Base-by-base conservation (phyloP, 1,140 invertebrate species). In the Pogonomyrmex barbatus region DNA sequence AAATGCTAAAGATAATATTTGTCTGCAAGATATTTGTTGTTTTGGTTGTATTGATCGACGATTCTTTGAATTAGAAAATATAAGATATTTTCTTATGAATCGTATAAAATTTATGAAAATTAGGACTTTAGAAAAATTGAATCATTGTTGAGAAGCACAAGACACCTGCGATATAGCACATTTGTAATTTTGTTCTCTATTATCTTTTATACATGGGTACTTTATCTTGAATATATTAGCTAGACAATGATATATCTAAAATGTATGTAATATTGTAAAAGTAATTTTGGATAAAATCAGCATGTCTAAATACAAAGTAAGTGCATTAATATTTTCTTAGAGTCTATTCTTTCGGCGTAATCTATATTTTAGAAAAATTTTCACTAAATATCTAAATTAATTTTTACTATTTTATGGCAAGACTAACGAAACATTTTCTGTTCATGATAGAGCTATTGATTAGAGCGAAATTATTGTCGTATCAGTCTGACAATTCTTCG, bases 401-500 rank as follows among this genome's bases (percentile, higher is more conserved):
- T n/a, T 47, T 65, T 78, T 52, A 50, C 63, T 30, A 45, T 60
- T 78, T 65, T 47, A 24, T 33, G 4, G n/a, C 24, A 10, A 50
- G 10, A 77, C 9, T 8, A 14, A 36, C 6, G 1, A 5, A 76
- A 76, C 9, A 60, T 76, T 76, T 50, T 65, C 30, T 24, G 12
- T 33, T 63, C 24, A 5, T 42, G 33, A 45, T 12, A n/a, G n/a
- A n/a, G n/a, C n/a, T n/a, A 17, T 14, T 12, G 33, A 56, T 33
- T 63, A 54, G 24, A 45, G 36, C 39, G 33, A 81, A 54, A 81
- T 70, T 39, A 81, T 81, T 70, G 63, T 58, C 50, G 47, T 47
- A n/a, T 68, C 12, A 45, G 39, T 30, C 39, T 56, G 78, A 81
- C 52, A 54, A 81, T 54, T 42, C 78, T 42, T 81, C 78, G 39